Conservation (phyloP, 2,888 invertebrate species). For the Eristalis intricaria region DNA sequence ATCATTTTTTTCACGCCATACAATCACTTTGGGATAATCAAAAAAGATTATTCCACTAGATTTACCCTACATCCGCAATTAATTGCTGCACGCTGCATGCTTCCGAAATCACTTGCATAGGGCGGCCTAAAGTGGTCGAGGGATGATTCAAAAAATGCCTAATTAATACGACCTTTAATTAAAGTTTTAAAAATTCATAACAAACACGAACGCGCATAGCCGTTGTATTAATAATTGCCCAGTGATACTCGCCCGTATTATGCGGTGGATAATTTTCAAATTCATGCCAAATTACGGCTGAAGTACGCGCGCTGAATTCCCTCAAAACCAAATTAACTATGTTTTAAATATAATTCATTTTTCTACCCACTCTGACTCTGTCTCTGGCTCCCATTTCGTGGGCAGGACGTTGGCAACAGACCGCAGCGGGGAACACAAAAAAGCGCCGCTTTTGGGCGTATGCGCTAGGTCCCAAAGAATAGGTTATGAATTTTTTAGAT, state of each 20-base stretch:
- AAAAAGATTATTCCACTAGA: background rate
- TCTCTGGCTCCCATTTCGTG: background rate
- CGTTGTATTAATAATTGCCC: constrained; percentile 16
- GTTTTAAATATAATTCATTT: constrained; percentile 10
- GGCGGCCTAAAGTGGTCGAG: background rate
- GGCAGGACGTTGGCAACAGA: background rate
- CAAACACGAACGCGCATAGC: constrained; percentile 8
- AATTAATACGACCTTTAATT: constrained; percentile 53
- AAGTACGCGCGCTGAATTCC: constrained; percentile 4
- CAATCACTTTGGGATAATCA: background rate
- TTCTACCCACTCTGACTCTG: background rate
- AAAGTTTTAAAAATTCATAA: constrained; percentile 48
- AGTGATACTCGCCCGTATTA: constrained; percentile 5
- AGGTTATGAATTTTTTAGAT: background rate
- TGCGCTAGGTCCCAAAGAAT: background rate
- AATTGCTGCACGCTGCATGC: background rate
- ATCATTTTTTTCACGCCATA: background rate
- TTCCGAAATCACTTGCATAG: background rate
- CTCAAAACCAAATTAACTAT: constrained; percentile 6
- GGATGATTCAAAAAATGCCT: constrained; percentile 10
- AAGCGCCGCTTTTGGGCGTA: background rate
- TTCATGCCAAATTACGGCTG: constrained; percentile 21
- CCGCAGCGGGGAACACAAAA: background rate
- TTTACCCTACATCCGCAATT: constrained; percentile 25
- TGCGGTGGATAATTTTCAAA: constrained; percentile 47